Evolutionary conservation across 2,888 invertebrate species (phyloP), one percentile per base, ranked within the genome.

Genomic region (Polylopha cassiicola): DNA sequence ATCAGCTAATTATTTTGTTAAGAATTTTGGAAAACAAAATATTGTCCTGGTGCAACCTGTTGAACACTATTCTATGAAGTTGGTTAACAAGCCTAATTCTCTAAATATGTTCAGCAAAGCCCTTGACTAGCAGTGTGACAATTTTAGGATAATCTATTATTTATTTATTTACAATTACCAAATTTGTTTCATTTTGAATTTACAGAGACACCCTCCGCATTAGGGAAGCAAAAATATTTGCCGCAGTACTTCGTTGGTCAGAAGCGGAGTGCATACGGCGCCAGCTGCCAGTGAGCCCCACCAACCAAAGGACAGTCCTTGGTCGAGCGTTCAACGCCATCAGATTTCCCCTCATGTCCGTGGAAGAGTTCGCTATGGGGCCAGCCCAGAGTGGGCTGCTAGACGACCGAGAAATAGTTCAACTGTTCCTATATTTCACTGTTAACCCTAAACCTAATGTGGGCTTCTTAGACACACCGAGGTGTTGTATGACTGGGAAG

Each of bases 291-390:
- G 85, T 89, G 1, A 90, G 88, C 0, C 87, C 92, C 0, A 88
- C 88, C 45, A 91, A 92, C 70, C 91, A 92, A 61, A 78, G 93
- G 45, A 72, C 79, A 42, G 90, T 92, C 1, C 75, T 95, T 0
- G 92, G 92, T 0, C 67, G 88, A 32, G 91, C 93, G 0, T 87
- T 95, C 50, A 87, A 89, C 20, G 87, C 93, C 1, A 91, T 95
- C 36, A 81, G 95, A 14, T 95, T 94, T 66, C 94, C 95, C 0
- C 73, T 94, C 11, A 95, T 95, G 94, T 91, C 92, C 0, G 90
- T 93, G 0, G 94, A 95, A 66, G 95, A 95, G 68, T 95, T 95
- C 69, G 94, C 93, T 0, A 87, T 89, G 68, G 92, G 91, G 0
- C 90, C 91, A 0, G 92, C 92, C 0, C 91, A 92, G 57, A 91